Base-by-base conservation (phyloP, 2,797 vertebrate genomes). In the Ceryle rudis region DNA sequence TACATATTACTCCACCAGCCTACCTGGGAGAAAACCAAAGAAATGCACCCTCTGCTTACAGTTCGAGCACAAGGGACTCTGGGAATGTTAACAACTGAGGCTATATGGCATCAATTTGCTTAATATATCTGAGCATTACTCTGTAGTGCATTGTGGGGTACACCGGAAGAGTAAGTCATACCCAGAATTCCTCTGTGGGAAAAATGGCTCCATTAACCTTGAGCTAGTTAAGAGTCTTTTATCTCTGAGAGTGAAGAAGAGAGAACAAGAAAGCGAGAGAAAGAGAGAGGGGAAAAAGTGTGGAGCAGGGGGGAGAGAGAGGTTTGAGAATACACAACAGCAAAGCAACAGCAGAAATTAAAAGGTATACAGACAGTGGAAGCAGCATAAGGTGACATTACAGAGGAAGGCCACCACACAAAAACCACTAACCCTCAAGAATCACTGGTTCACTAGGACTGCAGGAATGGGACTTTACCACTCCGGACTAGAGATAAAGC, bases 221-320 rank as follows among this genome's bases (percentile, higher is more conserved):
- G 99, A 99, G 99, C 99, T 99, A 99, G 99, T 99, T 99, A 99
- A 99, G 99, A 99, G 99, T 99, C 99, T 99, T 99, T 99, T 98
- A 98, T 99, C 99, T 99, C 99, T 99, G 99, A 99, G 99, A 99
- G 98, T 98, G 98, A 99, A 98, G 98, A 98, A 99, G 98, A 98
- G 98, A 98, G 98, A 98, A 98, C 98, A 97, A 98, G 98, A 98
- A 87, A 96, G 86, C 1, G 12, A 92, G 87, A 91, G 95, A 95
- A 90, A 83, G 58, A 94, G 94, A 94, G 55, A 98, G 98, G 98
- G 98, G 97, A 98, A 98, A 98, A 97, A 97, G 97, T 92, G 70
- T 98, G 98, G 98, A 98, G 98, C 69, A 97, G 93, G 96, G 96
- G 77, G 67, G 97, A 97, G 97, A 98, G 98, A 99, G 98, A 98